A percentile compares a stretch with the other conserved stretches of the same genome.
phyloP scores from a whole-genome alignment of 2,888 invertebrate genomes.

The Nephrotoma guestfalica region DNA sequence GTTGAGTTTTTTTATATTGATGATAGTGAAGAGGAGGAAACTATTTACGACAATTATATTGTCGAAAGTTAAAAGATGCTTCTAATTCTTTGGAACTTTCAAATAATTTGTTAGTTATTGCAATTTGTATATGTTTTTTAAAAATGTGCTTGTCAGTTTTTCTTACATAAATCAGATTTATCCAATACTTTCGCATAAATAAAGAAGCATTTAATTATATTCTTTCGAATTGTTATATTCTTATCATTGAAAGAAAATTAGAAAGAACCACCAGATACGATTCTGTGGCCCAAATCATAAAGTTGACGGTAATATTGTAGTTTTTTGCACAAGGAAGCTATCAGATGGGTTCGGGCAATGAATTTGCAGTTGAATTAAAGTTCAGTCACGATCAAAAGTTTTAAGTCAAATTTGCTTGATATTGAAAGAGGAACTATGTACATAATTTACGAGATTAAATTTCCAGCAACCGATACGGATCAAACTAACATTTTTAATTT shows the following conservation, averaged over 20 bases:
- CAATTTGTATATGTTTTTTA: background rate
- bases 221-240: no score
- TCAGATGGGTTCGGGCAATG: background rate
- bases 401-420: no score
- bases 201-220: background rate
- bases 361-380: background rate
- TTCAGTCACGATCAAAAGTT: no score
- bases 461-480: no score
- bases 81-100: background rate
- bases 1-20: no score
- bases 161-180: background rate
- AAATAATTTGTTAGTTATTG: background rate
- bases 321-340: background rate
- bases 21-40: no score
- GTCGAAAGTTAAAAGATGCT: background rate
- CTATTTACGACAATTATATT: no score
- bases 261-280: no score
- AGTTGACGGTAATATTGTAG: background rate
- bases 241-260: background rate
- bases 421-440: no score
- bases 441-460: fast-evolving
- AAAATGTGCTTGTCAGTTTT: background rate
- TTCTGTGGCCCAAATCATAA: background rate
- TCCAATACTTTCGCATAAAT: background rate
- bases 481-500: no score